Percentiles rank a stretch among this genome's conserved stretches.
Conservation (phyloP, 2,888 invertebrate species). For the Synergus japonicus region DNA sequence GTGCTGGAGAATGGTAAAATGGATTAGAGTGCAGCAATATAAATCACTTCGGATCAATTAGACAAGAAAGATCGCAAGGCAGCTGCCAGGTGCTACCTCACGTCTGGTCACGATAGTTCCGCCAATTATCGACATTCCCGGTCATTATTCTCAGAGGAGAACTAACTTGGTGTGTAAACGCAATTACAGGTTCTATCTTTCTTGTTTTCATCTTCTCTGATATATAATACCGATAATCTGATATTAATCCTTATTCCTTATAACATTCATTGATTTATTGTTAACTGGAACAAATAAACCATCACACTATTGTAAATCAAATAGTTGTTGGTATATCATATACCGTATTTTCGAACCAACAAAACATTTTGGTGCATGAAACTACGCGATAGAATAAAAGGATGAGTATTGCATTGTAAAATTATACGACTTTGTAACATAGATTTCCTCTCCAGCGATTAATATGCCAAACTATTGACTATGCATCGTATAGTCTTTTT, state of each 20-base stretch:
- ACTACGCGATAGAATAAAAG: too few species aligned
- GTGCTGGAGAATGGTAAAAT: conserved; percentile 41
- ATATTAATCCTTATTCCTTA: background rate
- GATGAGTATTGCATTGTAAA: too few species aligned
- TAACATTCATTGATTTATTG: background rate
- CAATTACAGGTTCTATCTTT: conserved; percentile 6
- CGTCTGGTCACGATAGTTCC: conserved; percentile 61
- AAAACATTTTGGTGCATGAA: too few species aligned
- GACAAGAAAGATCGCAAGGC: conserved; percentile 70
- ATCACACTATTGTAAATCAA: too few species aligned
- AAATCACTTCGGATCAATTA: conserved; percentile 75
- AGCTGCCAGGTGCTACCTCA: conserved; percentile 63
- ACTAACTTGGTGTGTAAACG: conserved; percentile 45
- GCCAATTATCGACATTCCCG: conserved; percentile 74
- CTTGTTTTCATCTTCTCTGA: background rate
- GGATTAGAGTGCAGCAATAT: conserved; percentile 40
- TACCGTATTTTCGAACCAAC: too few species aligned
- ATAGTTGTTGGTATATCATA: too few species aligned
- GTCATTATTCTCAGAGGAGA: conserved; percentile 67
- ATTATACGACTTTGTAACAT: too few species aligned
- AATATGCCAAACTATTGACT: conserved; percentile 42
- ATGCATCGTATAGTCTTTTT: too few species aligned
- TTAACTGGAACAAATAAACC: background rate
- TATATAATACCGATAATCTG: background rate
- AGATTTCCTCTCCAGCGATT: too few species aligned